Base-by-base conservation (phyloP, 2,888 invertebrate species). In the Lampropteryx suffumata region DNA sequence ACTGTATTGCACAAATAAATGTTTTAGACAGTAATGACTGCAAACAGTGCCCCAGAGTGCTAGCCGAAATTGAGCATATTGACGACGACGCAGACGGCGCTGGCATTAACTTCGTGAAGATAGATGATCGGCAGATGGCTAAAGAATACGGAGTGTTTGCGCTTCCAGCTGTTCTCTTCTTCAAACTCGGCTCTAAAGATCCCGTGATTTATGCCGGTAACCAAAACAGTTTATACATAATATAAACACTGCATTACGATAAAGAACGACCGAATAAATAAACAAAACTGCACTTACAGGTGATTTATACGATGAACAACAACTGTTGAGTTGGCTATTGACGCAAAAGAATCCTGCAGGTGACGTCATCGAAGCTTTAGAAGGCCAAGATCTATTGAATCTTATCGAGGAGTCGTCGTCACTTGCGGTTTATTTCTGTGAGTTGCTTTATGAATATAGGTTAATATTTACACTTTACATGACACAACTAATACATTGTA, bases 281-380 rank as follows among this genome's bases (percentile, higher is more conserved):
- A 45, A 44, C 33, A 45, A 43, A 35, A 48, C 54, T 62, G 49
- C 39, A 45, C 50, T 73, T 73, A 26, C 59, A 95, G 95, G 97
- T 64, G 96, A 97, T 79, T 84, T 97, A 32, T 96, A 96, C 74
- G 96, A 96, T 72, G 96, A 97, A 82, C 94, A 96, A 65, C 95
- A 95, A 76, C 94, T 98, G 62, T 89, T 98, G n/a, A 95, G 94
- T 77, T 98, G 98, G 98, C 86, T 98, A 50, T 80, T 98, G 67
- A 95, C 96, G 29, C 97, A 98, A 84, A 97, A 98, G 80, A 97
- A 98, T 87, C 98, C 98, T 42, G 94, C 95, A 36, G 96, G 97
- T 33, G 97, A 97, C 75, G 94, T 96, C 41, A 98, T 98, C 63
- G 97, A 97, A 87, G 96, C 95, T 62, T 85, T 96, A 11, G 96